These are phyloP conservation scores for Sminthurinus aureus DNA, from an alignment of 2,888 invertebrate species.

Conservation along the genomic window DNA sequence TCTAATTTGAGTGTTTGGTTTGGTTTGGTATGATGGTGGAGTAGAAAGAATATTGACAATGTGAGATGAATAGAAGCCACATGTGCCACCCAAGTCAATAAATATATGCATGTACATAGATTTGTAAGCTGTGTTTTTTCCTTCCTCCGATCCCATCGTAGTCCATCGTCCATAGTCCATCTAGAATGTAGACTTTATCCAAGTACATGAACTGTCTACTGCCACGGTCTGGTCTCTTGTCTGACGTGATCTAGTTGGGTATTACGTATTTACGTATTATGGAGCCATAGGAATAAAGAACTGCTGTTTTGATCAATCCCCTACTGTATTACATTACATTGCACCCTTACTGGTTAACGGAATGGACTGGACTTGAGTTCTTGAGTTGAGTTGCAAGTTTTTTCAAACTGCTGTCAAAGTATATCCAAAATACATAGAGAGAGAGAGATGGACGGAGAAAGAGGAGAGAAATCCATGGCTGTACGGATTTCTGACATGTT, in stretches of 20 bases:
- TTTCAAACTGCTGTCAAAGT: conserved; percentile 9
- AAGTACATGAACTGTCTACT: neutral
- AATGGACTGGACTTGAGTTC: too few species aligned
- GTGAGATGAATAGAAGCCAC: conserved; percentile 44
- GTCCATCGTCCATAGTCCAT: neutral
- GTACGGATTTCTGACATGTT: neutral
- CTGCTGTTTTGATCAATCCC: neutral
- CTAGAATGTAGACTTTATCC: too few species aligned
- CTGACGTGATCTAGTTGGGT: neutral
- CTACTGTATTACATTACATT: conserved; percentile 9
- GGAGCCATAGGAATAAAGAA: conserved; percentile 17
- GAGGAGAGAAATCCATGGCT: neutral
- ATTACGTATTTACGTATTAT: neutral
- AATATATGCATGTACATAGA: conserved; percentile 7
- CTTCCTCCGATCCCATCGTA: neutral
- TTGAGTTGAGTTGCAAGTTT: neutral
- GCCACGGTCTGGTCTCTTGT: neutral
- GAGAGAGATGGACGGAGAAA: too few species aligned
- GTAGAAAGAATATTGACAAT: conserved; percentile 47
- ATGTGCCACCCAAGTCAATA: conserved; percentile 46
- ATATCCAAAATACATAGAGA: too few species aligned
- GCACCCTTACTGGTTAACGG: conserved; percentile 8
- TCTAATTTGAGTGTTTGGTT: conserved; percentile 45
- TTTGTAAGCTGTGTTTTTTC: neutral
- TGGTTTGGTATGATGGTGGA: conserved; percentile 43